Evolutionary conservation across 2,113 vertebrate species (phyloP), one percentile per base, ranked within the genome.

Genomic region (Dendropsophus ebraccatus): DNA sequence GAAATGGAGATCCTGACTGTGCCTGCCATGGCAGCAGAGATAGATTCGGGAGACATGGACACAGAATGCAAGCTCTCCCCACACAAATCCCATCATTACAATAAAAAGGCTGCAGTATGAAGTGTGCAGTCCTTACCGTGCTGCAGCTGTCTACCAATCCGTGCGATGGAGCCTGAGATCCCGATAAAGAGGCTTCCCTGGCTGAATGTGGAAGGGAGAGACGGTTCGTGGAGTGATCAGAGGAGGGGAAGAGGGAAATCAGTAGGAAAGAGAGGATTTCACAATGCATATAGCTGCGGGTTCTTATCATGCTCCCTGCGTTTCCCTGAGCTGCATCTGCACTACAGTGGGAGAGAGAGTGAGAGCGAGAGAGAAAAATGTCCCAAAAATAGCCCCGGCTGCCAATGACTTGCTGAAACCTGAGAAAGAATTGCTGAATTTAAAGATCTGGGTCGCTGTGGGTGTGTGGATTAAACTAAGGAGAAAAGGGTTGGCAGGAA

Each of bases 371-470:
- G 72, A 84, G 75, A 93, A 92, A 92, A 93, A 92, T 90, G 91
- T 91, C 91, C 91, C 92, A 83, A 93, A 94, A 95, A 93, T 92
- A 94, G 93, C 93, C 90, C 93, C 91, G 91, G 90, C 93, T 93
- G 93, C 91, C 93, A 92, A 91, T 92, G 92, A 90, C 91, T 91
- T 69, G 87, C 93, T 93, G 91, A 94, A 94, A 94, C 92, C 94
- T 91, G 92, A 95, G 92, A 92, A 93, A 94, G 91, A 94, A 92
- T 92, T 90, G 91, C 92, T 92, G 93, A 93, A 94, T 92, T 92
- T 90, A 91, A 91, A 92, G 93, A 93, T 93, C 92, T 92, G 92
- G 92, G 91, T 93, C 90, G 90, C 91, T 90, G 91, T 92, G 94
- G 91, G 92, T 92, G 91, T 94, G 87, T 88, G 35, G 91, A 93